These are phyloP conservation scores for Scrobipalpa atriplicella DNA, from an alignment of 2,888 invertebrate species.

Conservation along the genomic window DNA sequence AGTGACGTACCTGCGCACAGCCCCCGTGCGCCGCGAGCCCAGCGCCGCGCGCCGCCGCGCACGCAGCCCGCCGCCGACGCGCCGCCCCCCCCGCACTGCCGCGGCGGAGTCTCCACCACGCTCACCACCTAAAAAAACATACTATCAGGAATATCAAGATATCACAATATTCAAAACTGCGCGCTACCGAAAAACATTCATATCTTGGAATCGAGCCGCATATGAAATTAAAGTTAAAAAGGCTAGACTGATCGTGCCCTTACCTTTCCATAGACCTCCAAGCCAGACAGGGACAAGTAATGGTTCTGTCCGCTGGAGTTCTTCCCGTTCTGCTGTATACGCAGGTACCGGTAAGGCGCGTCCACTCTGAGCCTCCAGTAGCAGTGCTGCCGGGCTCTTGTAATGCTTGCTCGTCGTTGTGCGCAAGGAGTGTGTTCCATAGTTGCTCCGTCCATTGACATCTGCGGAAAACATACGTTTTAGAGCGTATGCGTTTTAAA, in stretches of 20 bases:
- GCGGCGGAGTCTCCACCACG: slow-evolving; percentile 48
- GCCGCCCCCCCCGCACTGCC: slow-evolving; percentile 81
- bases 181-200: no score
- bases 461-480: slow-evolving; percentile 62
- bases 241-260: neutral
- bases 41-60: slow-evolving; percentile 38
- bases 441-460: slow-evolving; percentile 95
- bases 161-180: neutral
- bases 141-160: neutral
- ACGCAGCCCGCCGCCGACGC: slow-evolving; percentile 33
- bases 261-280: slow-evolving; percentile 97
- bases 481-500: no score
- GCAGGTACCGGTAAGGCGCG: slow-evolving; percentile 95
- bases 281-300: slow-evolving; percentile 96
- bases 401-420: slow-evolving; percentile 95
- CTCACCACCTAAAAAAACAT: slow-evolving; percentile 57
- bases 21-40: slow-evolving; percentile 85
- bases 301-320: slow-evolving; percentile 99
- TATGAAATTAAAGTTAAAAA: no score
- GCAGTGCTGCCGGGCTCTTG: slow-evolving; percentile 97
- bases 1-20: slow-evolving; percentile 84
- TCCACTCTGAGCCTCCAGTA: slow-evolving; percentile 92
- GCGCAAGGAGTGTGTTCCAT: slow-evolving; percentile 94
- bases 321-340: slow-evolving; percentile 97
- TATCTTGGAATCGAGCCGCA: no score